Percentiles rank a stretch among this genome's conserved stretches.
phyloP scores from a whole-genome alignment of 2,797 vertebrate species.

The Phataginus tetradactyla region DNA sequence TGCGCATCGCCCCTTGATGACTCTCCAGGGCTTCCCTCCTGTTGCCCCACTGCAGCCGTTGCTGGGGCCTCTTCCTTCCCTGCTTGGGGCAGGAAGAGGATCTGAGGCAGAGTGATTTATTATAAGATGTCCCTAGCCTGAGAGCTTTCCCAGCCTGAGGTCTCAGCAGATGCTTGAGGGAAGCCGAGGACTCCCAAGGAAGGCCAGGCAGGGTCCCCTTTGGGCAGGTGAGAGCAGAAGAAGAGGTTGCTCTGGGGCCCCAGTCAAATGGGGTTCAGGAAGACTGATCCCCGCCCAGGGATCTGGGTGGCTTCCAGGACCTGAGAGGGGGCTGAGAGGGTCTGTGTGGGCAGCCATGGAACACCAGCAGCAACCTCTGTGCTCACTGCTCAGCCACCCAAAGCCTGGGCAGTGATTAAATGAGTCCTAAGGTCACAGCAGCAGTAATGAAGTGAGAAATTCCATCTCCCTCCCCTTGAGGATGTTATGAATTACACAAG shows the following conservation, averaged over 20 bases:
- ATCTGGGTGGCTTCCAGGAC: neutral
- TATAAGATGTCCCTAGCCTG: neutral
- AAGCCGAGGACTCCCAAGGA: neutral
- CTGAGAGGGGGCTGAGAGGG: neutral
- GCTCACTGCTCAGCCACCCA: neutral
- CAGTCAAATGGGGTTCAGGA: neutral
- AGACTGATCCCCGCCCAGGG: neutral
- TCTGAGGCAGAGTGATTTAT: neutral
- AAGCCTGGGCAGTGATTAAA: neutral
- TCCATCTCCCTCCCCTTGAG: neutral
- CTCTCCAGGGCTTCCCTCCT: neutral
- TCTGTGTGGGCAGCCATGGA: neutral
- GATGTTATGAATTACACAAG: neutral
- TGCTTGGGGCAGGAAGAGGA: neutral
- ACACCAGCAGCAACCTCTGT: neutral
- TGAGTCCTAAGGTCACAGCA: conserved; percentile 2
- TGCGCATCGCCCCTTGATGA: neutral
- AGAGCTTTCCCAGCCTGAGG: neutral
- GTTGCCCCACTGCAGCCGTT: neutral
- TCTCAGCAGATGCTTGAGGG: neutral
- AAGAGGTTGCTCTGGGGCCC: neutral
- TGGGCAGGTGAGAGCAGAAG: neutral
- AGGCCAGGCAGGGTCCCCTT: neutral
- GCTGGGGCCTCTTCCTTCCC: neutral
- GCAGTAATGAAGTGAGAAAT: conserved; percentile 33